These are phyloP conservation scores for Drosophila kikkawai DNA, from an alignment of 1,140 invertebrate genomes.

Conservation along the genomic window DNA sequence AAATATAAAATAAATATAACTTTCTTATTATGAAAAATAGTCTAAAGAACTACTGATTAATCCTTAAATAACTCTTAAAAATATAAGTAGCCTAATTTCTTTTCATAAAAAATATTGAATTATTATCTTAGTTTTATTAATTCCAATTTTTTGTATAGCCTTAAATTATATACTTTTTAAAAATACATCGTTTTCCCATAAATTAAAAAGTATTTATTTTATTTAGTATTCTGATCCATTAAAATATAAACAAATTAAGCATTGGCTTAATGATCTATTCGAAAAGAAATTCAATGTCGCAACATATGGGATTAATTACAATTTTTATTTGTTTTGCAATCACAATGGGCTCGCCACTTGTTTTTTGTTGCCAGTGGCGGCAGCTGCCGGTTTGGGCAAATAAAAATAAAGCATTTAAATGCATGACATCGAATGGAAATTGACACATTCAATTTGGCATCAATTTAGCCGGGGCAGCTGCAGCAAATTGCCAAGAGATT, in stretches of 20 bases:
- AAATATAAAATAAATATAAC: too few species aligned
- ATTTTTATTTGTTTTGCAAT: slow-evolving; percentile 52
- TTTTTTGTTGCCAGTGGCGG: slow-evolving; percentile 31
- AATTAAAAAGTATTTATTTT: neutral
- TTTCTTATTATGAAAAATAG: too few species aligned
- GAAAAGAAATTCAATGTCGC: slow-evolving; percentile 17
- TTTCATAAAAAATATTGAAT: too few species aligned
- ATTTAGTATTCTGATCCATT: neutral
- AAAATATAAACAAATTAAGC: neutral
- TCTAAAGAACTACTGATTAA: too few species aligned
- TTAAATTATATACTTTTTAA: neutral
- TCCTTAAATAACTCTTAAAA: too few species aligned
- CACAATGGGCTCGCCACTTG: slow-evolving; percentile 28
- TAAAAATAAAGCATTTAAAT: slow-evolving; percentile 73
- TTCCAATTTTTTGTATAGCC: neutral
- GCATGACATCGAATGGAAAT: slow-evolving; percentile 68
- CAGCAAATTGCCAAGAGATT: slow-evolving; percentile 71
- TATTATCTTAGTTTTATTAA: neutral
- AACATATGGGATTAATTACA: slow-evolving; percentile 60
- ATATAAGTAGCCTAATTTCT: too few species aligned
- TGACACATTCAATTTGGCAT: slow-evolving; percentile 77
- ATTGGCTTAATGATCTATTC: slow-evolving; percentile 8
- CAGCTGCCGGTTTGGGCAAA: slow-evolving; percentile 48
- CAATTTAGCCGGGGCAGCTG: slow-evolving; percentile 64
- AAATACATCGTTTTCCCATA: too few species aligned